Percentiles rank a stretch among this genome's conserved stretches.
These are phyloP conservation scores for Tetraneura akinire DNA, from an alignment of 1,140 invertebrate species.

Conservation along the genomic window DNA sequence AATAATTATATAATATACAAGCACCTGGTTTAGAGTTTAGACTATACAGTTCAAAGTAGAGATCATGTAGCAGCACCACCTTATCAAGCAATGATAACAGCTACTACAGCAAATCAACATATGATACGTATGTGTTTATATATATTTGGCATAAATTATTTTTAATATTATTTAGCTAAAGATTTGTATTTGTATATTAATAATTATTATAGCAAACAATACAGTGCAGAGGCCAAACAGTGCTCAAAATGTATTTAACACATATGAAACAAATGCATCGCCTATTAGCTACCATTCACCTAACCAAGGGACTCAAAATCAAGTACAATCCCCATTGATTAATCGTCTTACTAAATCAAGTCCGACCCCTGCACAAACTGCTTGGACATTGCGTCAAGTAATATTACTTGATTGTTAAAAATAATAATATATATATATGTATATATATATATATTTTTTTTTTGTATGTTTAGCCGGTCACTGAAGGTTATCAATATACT, in stretches of 20 bases:
- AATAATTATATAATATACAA: no score
- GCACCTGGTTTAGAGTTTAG: conserved; percentile 69
- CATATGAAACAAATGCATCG: conserved; percentile 71
- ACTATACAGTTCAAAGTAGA: conserved; percentile 73
- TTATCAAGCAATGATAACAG: conserved; percentile 53
- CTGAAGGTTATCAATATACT: conserved; percentile 73
- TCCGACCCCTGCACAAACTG: conserved; percentile 68
- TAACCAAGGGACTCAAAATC: conserved; percentile 56
- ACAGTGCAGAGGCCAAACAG: conserved; percentile 64
- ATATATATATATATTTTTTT: neutral
- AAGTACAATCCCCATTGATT: conserved; percentile 60
- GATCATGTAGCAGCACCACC: conserved; percentile 61
- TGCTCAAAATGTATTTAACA: conserved; percentile 70
- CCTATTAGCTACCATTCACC: conserved; percentile 61
- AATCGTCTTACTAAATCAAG: conserved; percentile 71
- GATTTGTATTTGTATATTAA: neutral
- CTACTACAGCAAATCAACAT: conserved; percentile 33
- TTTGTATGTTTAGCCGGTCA: conserved; percentile 53
- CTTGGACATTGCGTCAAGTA: conserved; percentile 61
- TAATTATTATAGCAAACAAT: conserved; percentile 1
- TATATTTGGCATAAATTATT: neutral
- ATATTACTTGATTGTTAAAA: neutral
- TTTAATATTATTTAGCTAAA: no score
- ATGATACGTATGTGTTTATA: conserved; percentile 32
- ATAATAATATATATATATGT: neutral